A percentile compares a stretch with the other conserved stretches of the same genome.
Evolutionary conservation across 2,113 vertebrate species (phyloP).

Genomic region (Oreochromis aureus): DNA sequence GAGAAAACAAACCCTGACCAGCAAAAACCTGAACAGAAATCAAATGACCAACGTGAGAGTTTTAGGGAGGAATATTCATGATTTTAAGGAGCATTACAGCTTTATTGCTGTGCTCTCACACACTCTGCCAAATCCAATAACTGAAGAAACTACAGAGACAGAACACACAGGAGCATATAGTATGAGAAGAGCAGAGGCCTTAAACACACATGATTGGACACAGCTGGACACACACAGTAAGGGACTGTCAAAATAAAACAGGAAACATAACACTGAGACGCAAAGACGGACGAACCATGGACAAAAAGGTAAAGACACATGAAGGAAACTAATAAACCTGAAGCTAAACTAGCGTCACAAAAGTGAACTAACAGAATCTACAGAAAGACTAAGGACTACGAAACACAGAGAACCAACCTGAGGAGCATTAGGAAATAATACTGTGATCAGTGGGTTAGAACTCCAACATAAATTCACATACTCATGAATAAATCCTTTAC

Average conservation of each 20-base stretch:
- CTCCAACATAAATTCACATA: accelerated
- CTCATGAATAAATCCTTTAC: background rate
- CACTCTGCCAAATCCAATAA: background rate
- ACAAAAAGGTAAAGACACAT: background rate
- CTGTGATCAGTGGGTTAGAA: background rate
- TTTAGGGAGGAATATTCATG: background rate
- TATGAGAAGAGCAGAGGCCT: background rate
- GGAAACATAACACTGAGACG: background rate
- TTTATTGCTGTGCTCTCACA: background rate
- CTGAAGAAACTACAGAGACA: background rate
- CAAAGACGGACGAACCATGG: background rate
- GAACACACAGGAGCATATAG: background rate
- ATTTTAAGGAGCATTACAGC: background rate
- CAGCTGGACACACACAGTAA: background rate
- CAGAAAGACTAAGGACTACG: background rate
- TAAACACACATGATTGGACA: background rate
- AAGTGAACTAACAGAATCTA: background rate
- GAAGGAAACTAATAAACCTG: background rate
- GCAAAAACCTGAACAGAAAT: background rate
- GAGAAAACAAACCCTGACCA: background rate
- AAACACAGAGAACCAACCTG: background rate
- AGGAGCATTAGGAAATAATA: background rate
- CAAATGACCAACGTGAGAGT: background rate
- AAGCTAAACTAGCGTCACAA: background rate
- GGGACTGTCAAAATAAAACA: background rate